Conservation (phyloP, 1,140 invertebrate genomes). For the Bactericera cockerelli region DNA sequence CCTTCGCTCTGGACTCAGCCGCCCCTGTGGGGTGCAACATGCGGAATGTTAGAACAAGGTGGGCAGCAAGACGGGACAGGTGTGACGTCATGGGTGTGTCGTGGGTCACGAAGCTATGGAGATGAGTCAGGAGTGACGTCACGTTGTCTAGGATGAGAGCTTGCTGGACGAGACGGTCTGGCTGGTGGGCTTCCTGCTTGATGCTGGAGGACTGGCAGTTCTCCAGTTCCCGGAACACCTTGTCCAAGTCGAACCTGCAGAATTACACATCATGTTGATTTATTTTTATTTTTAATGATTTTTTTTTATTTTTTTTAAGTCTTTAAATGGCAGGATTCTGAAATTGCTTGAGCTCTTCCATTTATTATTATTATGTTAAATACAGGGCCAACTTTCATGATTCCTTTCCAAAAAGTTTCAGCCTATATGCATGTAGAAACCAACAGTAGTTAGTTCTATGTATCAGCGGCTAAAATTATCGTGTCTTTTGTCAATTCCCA, state of each 20-base stretch:
- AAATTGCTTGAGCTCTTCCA: no score
- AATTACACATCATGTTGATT: no score
- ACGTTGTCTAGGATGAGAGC: constrained; percentile 58
- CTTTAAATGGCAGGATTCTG: no score
- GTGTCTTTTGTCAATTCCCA: no score
- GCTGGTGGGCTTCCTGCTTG: constrained; percentile 35
- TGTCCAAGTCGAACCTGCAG: constrained; percentile 48
- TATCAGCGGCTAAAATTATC: no score
- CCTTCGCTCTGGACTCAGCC: constrained; percentile 36
- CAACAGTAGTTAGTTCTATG: no score
- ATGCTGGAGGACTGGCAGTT: constrained; percentile 28
- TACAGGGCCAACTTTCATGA: no score
- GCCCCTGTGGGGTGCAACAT: constrained; percentile 51
- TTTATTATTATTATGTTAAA: no score
- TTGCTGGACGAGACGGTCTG: constrained; percentile 56
- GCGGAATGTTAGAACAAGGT: constrained; percentile 67
- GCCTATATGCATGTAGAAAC: no score
- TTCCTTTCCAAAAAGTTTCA: no score
- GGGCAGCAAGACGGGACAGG: constrained; percentile 62
- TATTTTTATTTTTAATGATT: no score
- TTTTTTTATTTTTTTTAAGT: no score
- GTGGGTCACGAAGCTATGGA: constrained; percentile 30
- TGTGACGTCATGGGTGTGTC: constrained; percentile 31
- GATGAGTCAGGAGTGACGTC: constrained; percentile 39
- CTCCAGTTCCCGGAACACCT: constrained; percentile 46